phyloP scores from a whole-genome alignment of 1,140 invertebrate species.

The Drosophila novamexicana region DNA sequence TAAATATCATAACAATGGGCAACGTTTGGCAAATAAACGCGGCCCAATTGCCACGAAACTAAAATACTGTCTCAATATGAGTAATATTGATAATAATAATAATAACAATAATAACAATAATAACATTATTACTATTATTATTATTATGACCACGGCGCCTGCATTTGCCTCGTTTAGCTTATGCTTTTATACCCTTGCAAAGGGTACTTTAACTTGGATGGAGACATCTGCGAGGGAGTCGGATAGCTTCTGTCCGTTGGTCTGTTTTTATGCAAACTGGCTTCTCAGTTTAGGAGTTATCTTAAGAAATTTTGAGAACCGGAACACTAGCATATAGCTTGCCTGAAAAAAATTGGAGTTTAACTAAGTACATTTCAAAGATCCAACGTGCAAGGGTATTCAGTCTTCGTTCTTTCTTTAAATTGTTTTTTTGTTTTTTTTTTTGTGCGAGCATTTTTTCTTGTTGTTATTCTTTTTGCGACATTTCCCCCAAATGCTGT shows the following conservation, averaged over 20 bases:
- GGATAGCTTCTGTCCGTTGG: too few relatives aligned
- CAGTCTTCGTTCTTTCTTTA: not conserved
- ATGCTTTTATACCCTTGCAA: not conserved
- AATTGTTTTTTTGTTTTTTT: not conserved
- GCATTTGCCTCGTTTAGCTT: slow-evolving; percentile 13
- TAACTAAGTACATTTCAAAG: too few relatives aligned
- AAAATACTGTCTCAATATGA: slow-evolving; percentile 73
- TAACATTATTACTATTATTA: slow-evolving; percentile 57
- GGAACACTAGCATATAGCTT: too few relatives aligned
- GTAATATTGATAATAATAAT: slow-evolving; percentile 36
- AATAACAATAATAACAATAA: slow-evolving; percentile 31
- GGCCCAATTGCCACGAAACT: slow-evolving; percentile 70
- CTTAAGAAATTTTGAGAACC: too few relatives aligned
- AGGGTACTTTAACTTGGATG: too few relatives aligned
- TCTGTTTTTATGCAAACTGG: too few relatives aligned
- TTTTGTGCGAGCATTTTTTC: slow-evolving; percentile 7
- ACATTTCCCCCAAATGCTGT: slow-evolving; percentile 37
- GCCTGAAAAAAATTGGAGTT: too few relatives aligned
- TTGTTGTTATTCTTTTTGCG: slow-evolving; percentile 24
- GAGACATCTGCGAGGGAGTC: too few relatives aligned
- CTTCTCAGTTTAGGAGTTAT: too few relatives aligned
- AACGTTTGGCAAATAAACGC: slow-evolving; percentile 72
- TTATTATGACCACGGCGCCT: slow-evolving; percentile 39
- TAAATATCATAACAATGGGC: slow-evolving; percentile 27
- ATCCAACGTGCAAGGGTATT: too few relatives aligned